phyloP scores from a whole-genome alignment of 2,113 vertebrate genomes.

The Nannospalax galili region DNA sequence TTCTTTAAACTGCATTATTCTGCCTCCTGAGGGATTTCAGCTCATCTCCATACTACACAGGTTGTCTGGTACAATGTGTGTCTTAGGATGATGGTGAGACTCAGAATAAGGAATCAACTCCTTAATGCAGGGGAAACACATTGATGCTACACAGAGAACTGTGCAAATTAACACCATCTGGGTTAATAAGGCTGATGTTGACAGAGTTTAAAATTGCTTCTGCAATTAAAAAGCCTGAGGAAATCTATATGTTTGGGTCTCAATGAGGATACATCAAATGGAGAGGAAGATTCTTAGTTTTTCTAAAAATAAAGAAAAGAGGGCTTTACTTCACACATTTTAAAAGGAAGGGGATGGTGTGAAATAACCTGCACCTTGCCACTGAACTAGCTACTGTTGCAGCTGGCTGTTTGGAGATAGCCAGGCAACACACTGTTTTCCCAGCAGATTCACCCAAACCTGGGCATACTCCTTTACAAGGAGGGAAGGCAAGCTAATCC shows the following conservation, averaged over 20 bases:
- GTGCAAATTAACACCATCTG: constrained; percentile 68
- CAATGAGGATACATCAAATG: constrained; percentile 24
- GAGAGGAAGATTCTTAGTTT: constrained; percentile 50
- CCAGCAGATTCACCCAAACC: background rate
- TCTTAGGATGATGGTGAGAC: background rate
- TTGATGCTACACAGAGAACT: constrained; percentile 4
- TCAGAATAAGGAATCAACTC: constrained; percentile 35
- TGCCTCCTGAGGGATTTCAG: constrained; percentile 58
- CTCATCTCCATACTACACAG: constrained; percentile 43
- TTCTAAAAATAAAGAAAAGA: constrained; percentile 4
- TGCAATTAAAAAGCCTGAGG: constrained; percentile 55
- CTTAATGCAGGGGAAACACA: constrained; percentile 66
- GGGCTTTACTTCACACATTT: background rate
- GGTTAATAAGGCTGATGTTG: constrained; percentile 71
- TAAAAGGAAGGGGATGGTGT: background rate
- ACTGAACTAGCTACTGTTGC: background rate
- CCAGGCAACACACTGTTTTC: background rate
- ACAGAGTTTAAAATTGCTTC: constrained; percentile 73
- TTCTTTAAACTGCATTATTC: constrained; percentile 37
- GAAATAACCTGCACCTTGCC: background rate
- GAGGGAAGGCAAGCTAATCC: background rate
- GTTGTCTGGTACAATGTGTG: background rate
- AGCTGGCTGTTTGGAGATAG: background rate
- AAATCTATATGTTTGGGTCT: constrained; percentile 72
- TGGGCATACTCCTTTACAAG: background rate